These are phyloP conservation scores for Lutjanus argentimaculatus DNA, from an alignment of 2,797 vertebrate genomes.

Conservation along the genomic window DNA sequence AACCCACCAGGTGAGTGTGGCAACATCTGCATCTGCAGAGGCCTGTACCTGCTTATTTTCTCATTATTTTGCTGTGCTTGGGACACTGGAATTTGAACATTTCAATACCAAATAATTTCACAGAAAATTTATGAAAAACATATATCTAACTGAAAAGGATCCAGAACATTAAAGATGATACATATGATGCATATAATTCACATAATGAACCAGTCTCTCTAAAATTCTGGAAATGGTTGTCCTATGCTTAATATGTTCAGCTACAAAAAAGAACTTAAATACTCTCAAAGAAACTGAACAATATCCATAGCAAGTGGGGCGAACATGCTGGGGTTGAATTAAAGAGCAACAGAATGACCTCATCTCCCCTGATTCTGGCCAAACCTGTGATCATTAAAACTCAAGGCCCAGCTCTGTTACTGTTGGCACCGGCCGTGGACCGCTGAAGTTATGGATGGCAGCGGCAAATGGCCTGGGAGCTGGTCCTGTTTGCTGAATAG, in stretches of 20 bases:
- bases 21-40: too few relatives aligned
- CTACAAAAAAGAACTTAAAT: not conserved
- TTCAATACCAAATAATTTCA: not conserved
- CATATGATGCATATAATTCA: not conserved
- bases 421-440: conserved; percentile 51
- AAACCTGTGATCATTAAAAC: conserved; percentile 49
- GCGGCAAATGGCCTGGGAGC: conserved; percentile 39
- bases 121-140: not conserved
- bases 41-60: too few relatives aligned
- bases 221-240: not conserved
- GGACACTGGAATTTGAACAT: not conserved
- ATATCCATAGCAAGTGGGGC: not conserved
- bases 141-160: not conserved
- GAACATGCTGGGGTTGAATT: conserved; percentile 9
- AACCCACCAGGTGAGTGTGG: too few relatives aligned
- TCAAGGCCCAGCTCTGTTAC: conserved; percentile 53
- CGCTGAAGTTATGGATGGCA: conserved; percentile 60
- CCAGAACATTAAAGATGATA: not conserved
- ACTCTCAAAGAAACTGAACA: not conserved
- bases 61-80: too few relatives aligned
- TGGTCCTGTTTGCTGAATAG: conserved; percentile 39
- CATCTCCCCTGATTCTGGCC: conserved; percentile 43
- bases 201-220: not conserved
- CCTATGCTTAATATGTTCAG: not conserved
- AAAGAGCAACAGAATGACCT: conserved; percentile 47